Conservation (phyloP, 2,888 invertebrate genomes). For the Lasioglossum lativentre region DNA sequence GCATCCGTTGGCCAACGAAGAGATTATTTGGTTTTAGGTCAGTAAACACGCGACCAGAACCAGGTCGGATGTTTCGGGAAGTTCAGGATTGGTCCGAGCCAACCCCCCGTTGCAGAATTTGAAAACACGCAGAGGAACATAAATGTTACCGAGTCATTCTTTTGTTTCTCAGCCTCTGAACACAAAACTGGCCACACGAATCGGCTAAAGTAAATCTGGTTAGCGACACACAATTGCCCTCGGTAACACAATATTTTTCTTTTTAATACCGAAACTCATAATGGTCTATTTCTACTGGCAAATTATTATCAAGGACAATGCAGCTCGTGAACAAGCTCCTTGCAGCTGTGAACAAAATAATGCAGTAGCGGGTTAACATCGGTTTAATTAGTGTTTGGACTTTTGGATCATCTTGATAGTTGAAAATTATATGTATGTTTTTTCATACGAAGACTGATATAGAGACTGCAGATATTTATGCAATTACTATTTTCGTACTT, state of each 20-base stretch:
- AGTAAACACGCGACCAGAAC: constrained; percentile 52
- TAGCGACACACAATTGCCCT: background rate
- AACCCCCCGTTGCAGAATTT: constrained; percentile 40
- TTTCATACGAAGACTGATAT: too few relatives aligned
- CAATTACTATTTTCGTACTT: too few relatives aligned
- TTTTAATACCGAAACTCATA: background rate
- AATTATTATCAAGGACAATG: background rate
- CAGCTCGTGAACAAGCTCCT: background rate
- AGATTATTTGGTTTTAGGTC: constrained; percentile 68
- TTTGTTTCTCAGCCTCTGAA: background rate
- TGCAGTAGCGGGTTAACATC: too few relatives aligned
- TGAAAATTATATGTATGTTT: too few relatives aligned
- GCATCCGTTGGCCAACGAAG: constrained; percentile 45
- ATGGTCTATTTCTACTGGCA: background rate
- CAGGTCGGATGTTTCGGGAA: constrained; percentile 50
- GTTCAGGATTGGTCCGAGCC: constrained; percentile 39
- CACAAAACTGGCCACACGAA: background rate
- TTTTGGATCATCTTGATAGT: background rate
- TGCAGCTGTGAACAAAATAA: background rate
- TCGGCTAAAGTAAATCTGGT: background rate
- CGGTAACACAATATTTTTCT: background rate
- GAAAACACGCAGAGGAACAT: constrained; percentile 36
- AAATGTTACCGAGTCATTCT: constrained; percentile 7
- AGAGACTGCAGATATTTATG: background rate
- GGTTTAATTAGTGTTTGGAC: background rate